phyloP scores from a whole-genome alignment of 2,113 vertebrate species.

The Opisthocomus hoazin region DNA sequence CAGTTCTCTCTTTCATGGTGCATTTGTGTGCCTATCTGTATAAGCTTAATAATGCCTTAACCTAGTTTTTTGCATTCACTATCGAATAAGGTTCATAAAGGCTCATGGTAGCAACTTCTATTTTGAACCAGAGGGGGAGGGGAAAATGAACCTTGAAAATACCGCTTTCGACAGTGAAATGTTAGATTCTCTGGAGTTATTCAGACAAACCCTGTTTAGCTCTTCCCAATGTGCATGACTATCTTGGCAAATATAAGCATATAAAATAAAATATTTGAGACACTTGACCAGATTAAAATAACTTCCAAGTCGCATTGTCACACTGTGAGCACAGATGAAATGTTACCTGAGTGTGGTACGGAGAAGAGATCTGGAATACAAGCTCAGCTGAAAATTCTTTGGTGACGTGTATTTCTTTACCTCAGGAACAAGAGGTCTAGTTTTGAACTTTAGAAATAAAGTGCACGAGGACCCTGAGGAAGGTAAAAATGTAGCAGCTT shows the following conservation, averaged over 20 bases:
- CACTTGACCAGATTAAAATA: background rate
- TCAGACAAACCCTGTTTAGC: background rate
- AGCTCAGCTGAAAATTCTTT: background rate
- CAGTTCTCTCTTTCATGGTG: background rate
- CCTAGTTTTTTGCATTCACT: background rate
- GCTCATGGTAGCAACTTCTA: background rate
- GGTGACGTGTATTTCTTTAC: background rate
- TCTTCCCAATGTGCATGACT: background rate
- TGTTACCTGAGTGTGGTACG: background rate
- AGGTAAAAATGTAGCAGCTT: background rate
- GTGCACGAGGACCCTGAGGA: background rate
- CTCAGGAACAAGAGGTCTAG: background rate
- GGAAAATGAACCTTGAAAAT: background rate
- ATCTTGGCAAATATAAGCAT: background rate
- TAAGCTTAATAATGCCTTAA: slow-evolving; percentile 22
- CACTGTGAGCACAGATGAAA: background rate
- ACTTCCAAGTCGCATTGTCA: background rate
- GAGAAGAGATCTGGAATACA: background rate
- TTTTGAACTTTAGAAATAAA: background rate
- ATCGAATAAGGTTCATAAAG: background rate
- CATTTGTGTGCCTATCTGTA: background rate
- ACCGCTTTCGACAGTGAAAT: background rate
- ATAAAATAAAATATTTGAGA: background rate
- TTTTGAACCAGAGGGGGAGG: background rate
- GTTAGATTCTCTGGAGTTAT: background rate